These are phyloP conservation scores for Calephelis nemesis DNA, from an alignment of 1,140 invertebrate species.

Conservation along the genomic window DNA sequence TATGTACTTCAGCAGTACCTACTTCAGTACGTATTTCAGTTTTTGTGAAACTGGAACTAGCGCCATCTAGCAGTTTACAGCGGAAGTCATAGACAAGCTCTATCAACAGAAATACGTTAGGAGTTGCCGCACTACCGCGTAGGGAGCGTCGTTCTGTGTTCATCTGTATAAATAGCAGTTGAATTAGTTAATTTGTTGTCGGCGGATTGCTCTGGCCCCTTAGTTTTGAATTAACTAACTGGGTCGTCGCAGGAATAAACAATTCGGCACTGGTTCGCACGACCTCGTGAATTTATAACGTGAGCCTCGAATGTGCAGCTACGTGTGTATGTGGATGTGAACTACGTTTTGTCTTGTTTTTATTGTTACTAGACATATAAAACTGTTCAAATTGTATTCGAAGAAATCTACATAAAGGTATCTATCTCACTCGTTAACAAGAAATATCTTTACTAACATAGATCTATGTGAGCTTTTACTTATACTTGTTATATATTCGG, in stretches of 20 bases:
- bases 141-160: conserved; percentile 16
- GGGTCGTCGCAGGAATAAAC: conserved; percentile 12
- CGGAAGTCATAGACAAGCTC: neutral
- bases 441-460: too few species aligned
- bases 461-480: too few species aligned
- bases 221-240: conserved; percentile 11
- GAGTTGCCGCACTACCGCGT: conserved; percentile 8
- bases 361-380: neutral
- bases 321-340: neutral
- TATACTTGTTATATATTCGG: too few species aligned
- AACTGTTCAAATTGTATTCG: neutral
- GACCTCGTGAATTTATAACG: neutral
- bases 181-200: conserved; percentile 26
- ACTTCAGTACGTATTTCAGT: neutral
- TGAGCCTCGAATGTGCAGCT: neutral
- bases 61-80: conserved; percentile 17
- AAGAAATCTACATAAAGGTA: neutral
- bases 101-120: neutral
- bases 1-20: too few species aligned
- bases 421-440: neutral
- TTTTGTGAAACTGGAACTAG: neutral
- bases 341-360: neutral
- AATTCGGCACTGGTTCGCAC: conserved; percentile 1
- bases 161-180: conserved; percentile 23
- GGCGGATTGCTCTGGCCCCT: conserved; percentile 10